These are phyloP conservation scores for Ptychochromis oligacanthus DNA, from an alignment of 2,113 vertebrate genomes.

Conservation along the genomic window DNA sequence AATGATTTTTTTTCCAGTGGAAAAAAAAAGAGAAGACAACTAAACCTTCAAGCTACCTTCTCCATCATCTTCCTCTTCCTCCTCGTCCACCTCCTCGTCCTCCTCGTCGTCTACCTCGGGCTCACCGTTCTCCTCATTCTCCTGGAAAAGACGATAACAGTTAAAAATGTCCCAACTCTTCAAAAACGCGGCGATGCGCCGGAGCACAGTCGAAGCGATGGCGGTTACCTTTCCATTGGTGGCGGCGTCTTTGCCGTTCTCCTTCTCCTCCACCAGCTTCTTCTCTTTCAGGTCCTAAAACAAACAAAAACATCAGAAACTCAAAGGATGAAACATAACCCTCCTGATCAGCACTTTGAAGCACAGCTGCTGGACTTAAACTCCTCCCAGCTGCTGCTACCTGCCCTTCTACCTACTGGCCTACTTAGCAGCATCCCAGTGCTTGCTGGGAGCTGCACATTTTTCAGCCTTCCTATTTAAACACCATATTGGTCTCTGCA, in stretches of 20 bases:
- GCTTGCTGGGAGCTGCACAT: conserved; percentile 12
- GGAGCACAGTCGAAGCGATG: accelerated
- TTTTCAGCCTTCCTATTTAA: conserved; percentile 56
- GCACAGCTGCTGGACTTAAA: background rate
- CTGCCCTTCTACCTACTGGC: conserved; percentile 47
- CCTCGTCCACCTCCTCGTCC: conserved; percentile 82
- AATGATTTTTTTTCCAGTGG: accelerated
- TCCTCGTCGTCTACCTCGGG: conserved; percentile 82
- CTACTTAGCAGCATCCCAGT: conserved; percentile 27
- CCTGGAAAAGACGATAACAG: conserved; percentile 51
- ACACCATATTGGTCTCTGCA: conserved; percentile 61
- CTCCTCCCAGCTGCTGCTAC: conserved; percentile 11
- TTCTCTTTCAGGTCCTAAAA: conserved; percentile 95
- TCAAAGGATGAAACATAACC: background rate
- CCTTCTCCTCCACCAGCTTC: conserved; percentile 93
- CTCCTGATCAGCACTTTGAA: background rate
- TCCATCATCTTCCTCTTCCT: conserved; percentile 82
- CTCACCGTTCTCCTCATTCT: conserved; percentile 83
- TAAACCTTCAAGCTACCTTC: conserved; percentile 58
- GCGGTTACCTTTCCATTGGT: conserved; percentile 88
- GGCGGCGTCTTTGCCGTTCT: conserved; percentile 92
- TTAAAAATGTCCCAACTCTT: background rate
- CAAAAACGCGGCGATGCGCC: background rate
- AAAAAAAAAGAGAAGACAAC: background rate
- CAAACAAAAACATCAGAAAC: background rate